These are phyloP conservation scores for Heterotis niloticus DNA, from an alignment of 2,113 vertebrate genomes.

Conservation along the genomic window DNA sequence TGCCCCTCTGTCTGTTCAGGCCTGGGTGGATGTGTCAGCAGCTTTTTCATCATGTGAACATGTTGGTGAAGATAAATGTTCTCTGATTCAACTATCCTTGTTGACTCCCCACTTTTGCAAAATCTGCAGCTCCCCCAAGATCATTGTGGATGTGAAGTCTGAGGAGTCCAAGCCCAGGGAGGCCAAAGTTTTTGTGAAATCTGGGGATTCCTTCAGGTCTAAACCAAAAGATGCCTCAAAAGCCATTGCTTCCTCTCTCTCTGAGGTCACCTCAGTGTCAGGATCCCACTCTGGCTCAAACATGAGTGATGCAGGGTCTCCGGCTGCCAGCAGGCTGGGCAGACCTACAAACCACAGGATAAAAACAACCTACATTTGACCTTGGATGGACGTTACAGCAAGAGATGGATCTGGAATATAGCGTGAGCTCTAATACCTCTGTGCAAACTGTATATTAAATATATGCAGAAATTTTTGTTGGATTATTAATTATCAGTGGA, in stretches of 20 bases:
- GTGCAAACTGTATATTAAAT: constrained; percentile 49
- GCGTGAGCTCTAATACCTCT: not conserved
- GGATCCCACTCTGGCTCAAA: constrained; percentile 2
- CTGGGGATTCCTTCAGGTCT: constrained; percentile 51
- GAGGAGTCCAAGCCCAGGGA: not conserved
- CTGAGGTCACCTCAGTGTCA: constrained; percentile 37
- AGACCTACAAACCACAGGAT: not conserved
- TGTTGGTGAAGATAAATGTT: constrained; percentile 4
- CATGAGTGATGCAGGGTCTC: not conserved
- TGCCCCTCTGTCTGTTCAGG: not conserved
- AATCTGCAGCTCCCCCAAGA: not conserved
- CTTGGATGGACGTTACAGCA: not conserved
- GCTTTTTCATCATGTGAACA: not conserved
- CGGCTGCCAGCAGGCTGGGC: not conserved
- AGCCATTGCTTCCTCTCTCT: not conserved
- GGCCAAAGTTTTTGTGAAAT: constrained; percentile 47
- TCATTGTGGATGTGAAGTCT: not conserved
- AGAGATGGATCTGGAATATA: not conserved
- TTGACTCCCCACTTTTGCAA: not conserved
- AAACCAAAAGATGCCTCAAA: constrained; percentile 33
- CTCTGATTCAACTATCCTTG: not conserved
- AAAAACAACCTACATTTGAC: constrained; percentile 22
- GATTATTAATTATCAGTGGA: not conserved
- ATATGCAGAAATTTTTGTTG: not conserved
- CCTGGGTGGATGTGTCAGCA: not conserved